phyloP scores from a whole-genome alignment of 92 coral and sea anemone genomes.

The Epizoanthus ramosus region DNA sequence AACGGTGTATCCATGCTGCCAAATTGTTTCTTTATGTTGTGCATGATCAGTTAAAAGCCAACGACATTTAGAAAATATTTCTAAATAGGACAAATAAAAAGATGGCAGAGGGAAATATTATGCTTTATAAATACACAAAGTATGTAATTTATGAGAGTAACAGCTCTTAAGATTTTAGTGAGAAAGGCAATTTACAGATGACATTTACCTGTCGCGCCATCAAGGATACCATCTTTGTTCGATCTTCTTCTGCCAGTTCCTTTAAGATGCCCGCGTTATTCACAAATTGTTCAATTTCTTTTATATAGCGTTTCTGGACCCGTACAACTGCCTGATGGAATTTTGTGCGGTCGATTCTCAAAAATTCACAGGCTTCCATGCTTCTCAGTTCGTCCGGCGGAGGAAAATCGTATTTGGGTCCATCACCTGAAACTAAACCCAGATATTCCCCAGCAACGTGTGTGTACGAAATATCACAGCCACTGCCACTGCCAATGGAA shows the following conservation, averaged over 20 bases:
- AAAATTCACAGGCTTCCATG: slow-evolving; percentile 77
- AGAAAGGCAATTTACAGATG: background rate
- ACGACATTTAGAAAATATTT: no score
- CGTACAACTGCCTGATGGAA: slow-evolving; percentile 79
- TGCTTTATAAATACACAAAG: no score
- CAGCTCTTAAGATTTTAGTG: background rate
- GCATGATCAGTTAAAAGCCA: no score
- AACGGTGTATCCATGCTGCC: no score
- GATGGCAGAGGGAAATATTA: no score
- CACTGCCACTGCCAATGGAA: slow-evolving; percentile 27
- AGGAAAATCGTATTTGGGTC: slow-evolving; percentile 83
- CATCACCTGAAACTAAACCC: slow-evolving; percentile 89
- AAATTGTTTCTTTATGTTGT: no score
- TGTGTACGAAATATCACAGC: slow-evolving; percentile 77
- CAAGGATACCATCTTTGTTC: slow-evolving; percentile 62
- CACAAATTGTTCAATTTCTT: slow-evolving; percentile 78
- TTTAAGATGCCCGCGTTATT: slow-evolving; percentile 57
- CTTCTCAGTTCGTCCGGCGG: slow-evolving; percentile 87
- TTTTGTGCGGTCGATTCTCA: slow-evolving; percentile 79
- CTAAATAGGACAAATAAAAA: no score
- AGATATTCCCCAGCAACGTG: slow-evolving; percentile 96
- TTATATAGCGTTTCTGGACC: slow-evolving; percentile 79
- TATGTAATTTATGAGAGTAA: no score
- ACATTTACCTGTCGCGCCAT: slow-evolving; percentile 89
- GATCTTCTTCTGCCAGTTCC: slow-evolving; percentile 72